phyloP scores from a whole-genome alignment of 2,797 vertebrate species.

The Manis pentadactyla region DNA sequence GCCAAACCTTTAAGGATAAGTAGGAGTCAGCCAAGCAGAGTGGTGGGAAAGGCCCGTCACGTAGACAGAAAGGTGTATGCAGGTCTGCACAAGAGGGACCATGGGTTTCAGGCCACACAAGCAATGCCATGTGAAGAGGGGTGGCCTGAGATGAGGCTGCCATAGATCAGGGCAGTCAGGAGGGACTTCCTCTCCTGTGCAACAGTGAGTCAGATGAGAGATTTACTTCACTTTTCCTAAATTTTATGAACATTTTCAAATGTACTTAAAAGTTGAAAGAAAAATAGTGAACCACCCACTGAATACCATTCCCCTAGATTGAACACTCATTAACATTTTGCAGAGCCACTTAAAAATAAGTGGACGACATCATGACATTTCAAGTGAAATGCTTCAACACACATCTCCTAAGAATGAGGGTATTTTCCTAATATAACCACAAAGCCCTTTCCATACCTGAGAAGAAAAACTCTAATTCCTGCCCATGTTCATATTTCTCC shows the following conservation, averaged over 20 bases:
- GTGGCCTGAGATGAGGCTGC: neutral
- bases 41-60: neutral
- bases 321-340: neutral
- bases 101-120: too few relatives aligned
- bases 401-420: neutral
- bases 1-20: neutral
- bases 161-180: neutral
- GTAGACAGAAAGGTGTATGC: neutral
- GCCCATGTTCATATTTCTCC: neutral
- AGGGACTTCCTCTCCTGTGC: neutral
- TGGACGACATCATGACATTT: neutral
- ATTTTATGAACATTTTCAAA: neutral
- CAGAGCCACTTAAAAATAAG: neutral
- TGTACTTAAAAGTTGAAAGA: neutral
- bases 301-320: neutral
- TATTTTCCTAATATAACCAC: neutral
- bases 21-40: neutral
- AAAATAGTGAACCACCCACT: neutral
- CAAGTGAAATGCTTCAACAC: neutral
- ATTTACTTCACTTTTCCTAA: neutral
- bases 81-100: neutral
- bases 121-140: neutral
- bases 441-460: neutral
- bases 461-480: neutral
- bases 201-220: accelerated